Base-by-base conservation (phyloP, 2,888 invertebrate species). In the Chaetoderma sp. region DNA sequence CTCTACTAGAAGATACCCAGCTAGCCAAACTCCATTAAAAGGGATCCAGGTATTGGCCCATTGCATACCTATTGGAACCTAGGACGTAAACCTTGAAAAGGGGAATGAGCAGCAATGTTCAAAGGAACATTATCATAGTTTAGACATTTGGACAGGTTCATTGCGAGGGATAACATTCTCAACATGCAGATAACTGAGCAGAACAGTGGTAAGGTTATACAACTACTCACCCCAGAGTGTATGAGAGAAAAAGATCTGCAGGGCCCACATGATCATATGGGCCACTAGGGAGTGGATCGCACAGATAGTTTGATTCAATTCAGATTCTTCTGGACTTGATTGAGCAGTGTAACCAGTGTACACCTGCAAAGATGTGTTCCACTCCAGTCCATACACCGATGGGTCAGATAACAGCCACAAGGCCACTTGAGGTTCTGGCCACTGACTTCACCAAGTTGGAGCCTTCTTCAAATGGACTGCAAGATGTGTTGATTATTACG, bases 401-500 rank as follows among this genome's bases (percentile, higher is more conserved):
- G 49, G 23, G 49, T n/a, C n/a, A 47, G 49, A 18, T 47, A 47
- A 5, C 49, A 18, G 49, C 13, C 21, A 13, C 13, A 16, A 13
- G 49, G 27, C 49, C 49, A 25, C 27, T 27, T 4, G 49, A 47
- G 2, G 49, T 47, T 16, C 23, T 47, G 16, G 49, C 49, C 21
- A 47, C 27, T 23, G 4, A 47, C 23, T 47, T 13, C 21, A 47
- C 13, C 16, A 13, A 27, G 28, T 44, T 58, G 44, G 58, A 58
- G 45, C 10, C 5, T 10, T 36, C 58, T 10, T 58, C 45, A 13
- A 28, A 45, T 58, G 58, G 58, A n/a, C 18, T 27, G 44, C 45
- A 58, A 44, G 39, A 58, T 23, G 44, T 58, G 8, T 32, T 58
- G n/a, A 28, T 58, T 18, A 58, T 58, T n/a, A 44, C 44, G 16